Conservation (phyloP, 2,888 invertebrate genomes). For the Lasioglossum leucozonium region DNA sequence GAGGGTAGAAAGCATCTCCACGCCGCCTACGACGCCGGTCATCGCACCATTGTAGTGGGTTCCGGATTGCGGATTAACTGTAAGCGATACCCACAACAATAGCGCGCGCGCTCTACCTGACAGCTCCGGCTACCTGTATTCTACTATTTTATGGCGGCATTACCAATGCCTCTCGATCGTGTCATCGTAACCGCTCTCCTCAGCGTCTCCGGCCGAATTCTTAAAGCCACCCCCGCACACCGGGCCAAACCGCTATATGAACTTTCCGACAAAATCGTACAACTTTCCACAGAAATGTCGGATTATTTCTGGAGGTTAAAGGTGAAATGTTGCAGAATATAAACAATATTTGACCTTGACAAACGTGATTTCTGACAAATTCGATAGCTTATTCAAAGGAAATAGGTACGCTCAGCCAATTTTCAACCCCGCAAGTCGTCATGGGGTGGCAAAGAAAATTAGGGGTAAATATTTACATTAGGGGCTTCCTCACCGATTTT, state of each 20-base stretch:
- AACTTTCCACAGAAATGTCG: background rate
- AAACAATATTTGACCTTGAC: no score
- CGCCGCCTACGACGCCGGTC: conserved; percentile 47
- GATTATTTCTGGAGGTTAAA: background rate
- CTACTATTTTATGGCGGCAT: conserved; percentile 32
- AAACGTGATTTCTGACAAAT: no score
- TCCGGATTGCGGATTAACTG: conserved; percentile 77
- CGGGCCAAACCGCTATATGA: background rate
- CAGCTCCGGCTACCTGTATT: conserved; percentile 57
- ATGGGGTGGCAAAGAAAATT: no score
- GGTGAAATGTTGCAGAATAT: no score
- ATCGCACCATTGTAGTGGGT: conserved; percentile 72
- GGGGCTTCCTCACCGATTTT: no score
- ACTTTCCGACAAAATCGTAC: background rate
- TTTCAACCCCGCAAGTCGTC: no score
- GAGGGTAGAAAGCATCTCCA: conserved; percentile 14
- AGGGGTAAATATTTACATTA: no score
- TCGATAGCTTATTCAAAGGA: no score
- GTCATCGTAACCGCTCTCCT: conserved; percentile 18
- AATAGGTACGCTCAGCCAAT: no score
- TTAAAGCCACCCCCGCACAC: background rate
- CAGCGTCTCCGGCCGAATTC: background rate
- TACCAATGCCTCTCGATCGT: conserved; percentile 37
- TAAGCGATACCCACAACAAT: conserved; percentile 78
- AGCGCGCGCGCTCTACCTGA: conserved; percentile 60